Percentiles rank a stretch among this genome's conserved stretches.
These are phyloP conservation scores for Chaetura pelagica DNA, from an alignment of 2,113 vertebrate species.

Conservation along the genomic window DNA sequence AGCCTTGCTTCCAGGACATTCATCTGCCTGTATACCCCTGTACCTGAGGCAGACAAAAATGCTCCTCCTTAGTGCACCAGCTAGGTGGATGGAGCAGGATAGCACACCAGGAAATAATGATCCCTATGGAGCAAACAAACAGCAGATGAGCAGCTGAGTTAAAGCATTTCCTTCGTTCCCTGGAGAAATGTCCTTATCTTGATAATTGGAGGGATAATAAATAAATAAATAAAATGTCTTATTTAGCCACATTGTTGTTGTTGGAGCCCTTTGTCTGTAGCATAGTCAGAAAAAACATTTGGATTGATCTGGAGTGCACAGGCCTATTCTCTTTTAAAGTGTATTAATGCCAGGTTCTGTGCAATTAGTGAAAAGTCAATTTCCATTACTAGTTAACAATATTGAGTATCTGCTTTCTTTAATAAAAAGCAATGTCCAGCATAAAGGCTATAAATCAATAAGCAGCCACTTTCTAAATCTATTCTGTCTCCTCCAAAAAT, in stretches of 20 bases:
- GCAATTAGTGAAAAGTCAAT: constrained; percentile 97
- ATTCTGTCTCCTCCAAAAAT: constrained; percentile 63
- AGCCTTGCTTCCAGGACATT: neutral
- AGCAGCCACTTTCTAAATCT: constrained; percentile 75
- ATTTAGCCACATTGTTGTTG: constrained; percentile 34
- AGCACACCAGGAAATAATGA: neutral
- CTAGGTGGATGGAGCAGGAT: neutral
- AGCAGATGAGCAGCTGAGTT: neutral
- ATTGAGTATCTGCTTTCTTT: constrained; percentile 96
- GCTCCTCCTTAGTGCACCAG: neutral
- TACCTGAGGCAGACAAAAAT: neutral
- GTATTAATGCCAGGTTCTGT: constrained; percentile 90
- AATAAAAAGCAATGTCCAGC: constrained; percentile 91
- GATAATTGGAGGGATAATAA: constrained; percentile 38
- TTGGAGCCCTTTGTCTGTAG: constrained; percentile 73
- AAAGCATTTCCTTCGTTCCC: neutral
- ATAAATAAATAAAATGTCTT: constrained; percentile 38
- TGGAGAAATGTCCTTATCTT: constrained; percentile 19
- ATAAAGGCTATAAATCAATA: constrained; percentile 83
- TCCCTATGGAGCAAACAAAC: neutral
- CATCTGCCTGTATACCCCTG: neutral
- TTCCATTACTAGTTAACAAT: constrained; percentile 92
- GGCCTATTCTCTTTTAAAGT: constrained; percentile 88
- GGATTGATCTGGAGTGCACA: constrained; percentile 82
- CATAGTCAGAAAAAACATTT: constrained; percentile 68